These are phyloP conservation scores for Danaus melanippus DNA, from an alignment of 1,140 invertebrate species.

Conservation along the genomic window DNA sequence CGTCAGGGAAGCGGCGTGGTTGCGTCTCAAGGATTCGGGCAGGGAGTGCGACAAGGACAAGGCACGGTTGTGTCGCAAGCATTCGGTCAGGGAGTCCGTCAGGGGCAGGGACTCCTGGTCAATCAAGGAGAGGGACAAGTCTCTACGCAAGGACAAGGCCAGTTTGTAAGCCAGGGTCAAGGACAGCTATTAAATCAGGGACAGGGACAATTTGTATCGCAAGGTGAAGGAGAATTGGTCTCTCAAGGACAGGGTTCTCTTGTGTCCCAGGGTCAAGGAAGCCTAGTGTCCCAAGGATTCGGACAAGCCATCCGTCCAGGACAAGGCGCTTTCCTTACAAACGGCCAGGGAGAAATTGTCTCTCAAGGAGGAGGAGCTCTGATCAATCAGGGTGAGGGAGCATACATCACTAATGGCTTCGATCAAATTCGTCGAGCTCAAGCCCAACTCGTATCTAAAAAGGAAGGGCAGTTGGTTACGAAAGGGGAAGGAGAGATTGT, in stretches of 20 bases:
- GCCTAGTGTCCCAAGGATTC: conserved; percentile 15
- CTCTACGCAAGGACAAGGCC: conserved; percentile 9
- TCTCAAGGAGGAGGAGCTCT: conserved; percentile 15
- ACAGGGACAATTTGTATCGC: conserved; percentile 14
- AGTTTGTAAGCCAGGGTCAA: conserved; percentile 11
- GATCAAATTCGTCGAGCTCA: conserved; percentile 19
- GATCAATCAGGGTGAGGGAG: conserved; percentile 20
- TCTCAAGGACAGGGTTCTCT: conserved; percentile 13
- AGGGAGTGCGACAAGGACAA: conserved; percentile 18
- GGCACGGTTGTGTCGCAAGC: conserved; percentile 18
- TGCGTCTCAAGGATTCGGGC: conserved; percentile 12
- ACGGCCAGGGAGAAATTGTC: conserved; percentile 15
- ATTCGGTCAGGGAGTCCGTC: neutral
- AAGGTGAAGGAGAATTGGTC: conserved; percentile 10
- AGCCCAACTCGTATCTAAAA: conserved; percentile 16
- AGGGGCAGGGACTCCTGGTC: neutral
- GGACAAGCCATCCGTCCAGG: conserved; percentile 24
- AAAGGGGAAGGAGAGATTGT: conserved; percentile 8
- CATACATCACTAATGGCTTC: conserved; percentile 12
- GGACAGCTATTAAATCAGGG: conserved; percentile 18
- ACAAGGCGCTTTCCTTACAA: conserved; percentile 8
- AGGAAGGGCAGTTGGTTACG: conserved; percentile 14
- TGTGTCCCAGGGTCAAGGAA: conserved; percentile 14
- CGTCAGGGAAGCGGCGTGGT: conserved; percentile 1
- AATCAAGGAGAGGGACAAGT: conserved; percentile 10